Conservation (phyloP, 2,113 vertebrate species). For the Galemys pyrenaicus region DNA sequence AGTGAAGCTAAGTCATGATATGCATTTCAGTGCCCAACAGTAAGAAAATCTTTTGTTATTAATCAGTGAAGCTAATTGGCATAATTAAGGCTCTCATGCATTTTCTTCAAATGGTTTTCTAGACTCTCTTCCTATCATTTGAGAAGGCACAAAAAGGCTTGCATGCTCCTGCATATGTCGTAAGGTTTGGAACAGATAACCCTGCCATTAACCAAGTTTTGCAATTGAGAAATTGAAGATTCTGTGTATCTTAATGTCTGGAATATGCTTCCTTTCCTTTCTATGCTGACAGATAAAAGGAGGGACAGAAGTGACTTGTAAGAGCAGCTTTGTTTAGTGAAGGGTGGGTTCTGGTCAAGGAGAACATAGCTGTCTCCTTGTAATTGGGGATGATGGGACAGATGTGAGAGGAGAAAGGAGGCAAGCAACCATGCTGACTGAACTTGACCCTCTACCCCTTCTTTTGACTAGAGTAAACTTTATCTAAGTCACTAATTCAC, state of each 20-base stretch:
- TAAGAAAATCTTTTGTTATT: not conserved
- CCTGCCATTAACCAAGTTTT: not conserved
- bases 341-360: not conserved
- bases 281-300: not conserved
- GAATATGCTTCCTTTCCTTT: not conserved
- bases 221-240: not conserved
- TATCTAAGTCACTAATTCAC: not conserved
- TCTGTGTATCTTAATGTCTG: not conserved
- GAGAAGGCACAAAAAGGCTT: not conserved
- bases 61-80: not conserved
- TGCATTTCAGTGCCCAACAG: not conserved
- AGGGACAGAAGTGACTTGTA: not conserved
- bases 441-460: not conserved
- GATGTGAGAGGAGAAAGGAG: not conserved
- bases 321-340: not conserved
- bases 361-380: not conserved
- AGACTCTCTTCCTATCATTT: not conserved
- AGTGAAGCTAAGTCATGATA: not conserved
- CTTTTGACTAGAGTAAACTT: not conserved
- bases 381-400: not conserved
- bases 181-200: not conserved
- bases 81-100: not conserved
- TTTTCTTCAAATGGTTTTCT: not conserved
- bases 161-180: not conserved
- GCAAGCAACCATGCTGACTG: not conserved